Evolutionary conservation across 2,888 invertebrate genomes (phyloP), one percentile per base, ranked within the genome.

Genomic region (Harmothoe impar): DNA sequence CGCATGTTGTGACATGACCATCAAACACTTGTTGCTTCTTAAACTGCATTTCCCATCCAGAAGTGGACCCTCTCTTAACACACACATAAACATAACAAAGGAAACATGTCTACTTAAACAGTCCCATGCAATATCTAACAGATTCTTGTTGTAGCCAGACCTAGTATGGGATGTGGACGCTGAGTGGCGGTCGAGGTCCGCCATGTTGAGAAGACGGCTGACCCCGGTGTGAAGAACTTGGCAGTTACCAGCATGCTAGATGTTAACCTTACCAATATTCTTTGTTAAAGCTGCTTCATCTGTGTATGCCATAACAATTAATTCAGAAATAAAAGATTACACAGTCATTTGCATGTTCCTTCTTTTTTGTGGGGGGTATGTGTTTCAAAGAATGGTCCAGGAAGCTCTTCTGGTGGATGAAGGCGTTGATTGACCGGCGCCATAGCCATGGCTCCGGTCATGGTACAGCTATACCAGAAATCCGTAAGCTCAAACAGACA

Each of bases 261-360:
- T 25, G 25, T 72, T 29, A 29, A 15, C 15, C 72, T 31, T 29
- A 29, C 5, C 25, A 72, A n/a, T 15, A 23, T 29, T 31, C 25
- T 7, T 72, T 72, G 72, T 72, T 72, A 72, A 72, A 29, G 25
- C 62, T 72, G 72, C 72, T 72, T 72, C 29, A 29, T 72, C 29
- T 72, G 25, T 72, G 72, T 72, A 72, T 72, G 72, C 72, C 72
- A 72, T 72, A 29, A 72, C 29, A 72, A 25, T 72, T 72, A 72
- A 72, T 72, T 25, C 72, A n/a, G 72, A 72, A 72, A 29, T 72
- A 72, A 72, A 72, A 72, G 25, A 29, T 72, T 72, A n/a, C 72
- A 72, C 72, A n/a, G 72, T 72, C 25, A 72, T 31, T 29, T 72
- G 29, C 15, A 62, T 62, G 3, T 62, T 3, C 7, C 7, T 5